Evolutionary conservation across 2,888 invertebrate species (phyloP), one percentile per base, ranked within the genome.

Genomic region (Shargacucullia verbasci): DNA sequence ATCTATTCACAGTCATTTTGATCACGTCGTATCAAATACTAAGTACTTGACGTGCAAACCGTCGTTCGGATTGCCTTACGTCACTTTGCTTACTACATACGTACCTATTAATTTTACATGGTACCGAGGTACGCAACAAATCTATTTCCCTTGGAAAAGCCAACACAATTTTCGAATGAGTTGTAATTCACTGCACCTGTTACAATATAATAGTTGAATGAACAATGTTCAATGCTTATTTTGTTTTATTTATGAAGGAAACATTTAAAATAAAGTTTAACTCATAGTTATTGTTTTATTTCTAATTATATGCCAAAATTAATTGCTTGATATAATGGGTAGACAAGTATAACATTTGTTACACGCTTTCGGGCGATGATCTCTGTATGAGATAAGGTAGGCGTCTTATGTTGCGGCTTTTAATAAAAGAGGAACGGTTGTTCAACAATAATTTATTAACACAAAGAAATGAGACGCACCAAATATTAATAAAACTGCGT

Each of bases 211-310:
- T 80, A 80, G 81, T 84, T 79, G 76, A 80, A 70, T 87, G 81
- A 78, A 85, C 80, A 79, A 82, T 83, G 83, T 86, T 83, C 81
- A 79, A 85, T 86, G 86, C 88, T 85, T 86, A 87, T 85, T 86
- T 88, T 87, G 87, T 89, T 89, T 89, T 84, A 89, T 89, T 89
- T 88, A 88, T 88, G 80, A 85, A 82, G 79, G 76, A 88, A 83
- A 83, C 76, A 82, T 84, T 86, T 80, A 82, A 88, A 76, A 74
- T 78, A 77, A 77, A 77, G 57, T 77, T 77, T 76, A 72, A 74
- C 77, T 78, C 76, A 14, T 65, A 73, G 3, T 27, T 40, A n/a
- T 72, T 40, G 68, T 77, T 77, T 77, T 69, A 73, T 75, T 75
- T 70, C n/a, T 35, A 31, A 48, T 37, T 63, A 50, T 43, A 31